A percentile compares a stretch with the other conserved stretches of the same genome.
These are phyloP conservation scores for Poecilus cupreus DNA, from an alignment of 2,888 invertebrate genomes.

Conservation along the genomic window DNA sequence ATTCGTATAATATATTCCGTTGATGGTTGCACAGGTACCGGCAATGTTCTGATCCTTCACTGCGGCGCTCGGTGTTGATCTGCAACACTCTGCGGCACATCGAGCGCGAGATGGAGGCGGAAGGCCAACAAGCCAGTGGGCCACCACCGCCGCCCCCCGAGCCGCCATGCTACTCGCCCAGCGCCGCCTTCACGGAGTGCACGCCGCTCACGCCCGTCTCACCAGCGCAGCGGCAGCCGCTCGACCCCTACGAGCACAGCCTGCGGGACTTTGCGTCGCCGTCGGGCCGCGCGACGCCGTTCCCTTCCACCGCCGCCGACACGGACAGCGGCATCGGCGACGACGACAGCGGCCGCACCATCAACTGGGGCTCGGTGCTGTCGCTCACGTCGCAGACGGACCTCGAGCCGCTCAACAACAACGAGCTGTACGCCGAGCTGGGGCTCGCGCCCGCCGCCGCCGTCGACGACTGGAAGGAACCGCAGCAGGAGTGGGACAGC, in stretches of 20 bases:
- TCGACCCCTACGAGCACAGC: slow-evolving; percentile 70
- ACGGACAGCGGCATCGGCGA: slow-evolving; percentile 87
- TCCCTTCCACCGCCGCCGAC: slow-evolving; percentile 77
- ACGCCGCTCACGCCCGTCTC: slow-evolving; percentile 67
- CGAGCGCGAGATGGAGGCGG: slow-evolving; percentile 90
- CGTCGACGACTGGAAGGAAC: slow-evolving; percentile 77
- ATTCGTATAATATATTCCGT: too few species aligned
- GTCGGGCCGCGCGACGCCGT: slow-evolving; percentile 83
- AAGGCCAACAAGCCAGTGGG: slow-evolving; percentile 72
- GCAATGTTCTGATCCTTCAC: slow-evolving; percentile 91
- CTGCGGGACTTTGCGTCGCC: slow-evolving; percentile 72
- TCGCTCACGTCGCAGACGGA: slow-evolving; percentile 91
- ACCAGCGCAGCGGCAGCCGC: slow-evolving; percentile 36
- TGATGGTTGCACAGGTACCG: slow-evolving; percentile 77
- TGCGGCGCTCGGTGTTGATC: slow-evolving; percentile 92
- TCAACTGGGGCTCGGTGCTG: slow-evolving; percentile 94
- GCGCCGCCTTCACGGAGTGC: slow-evolving; percentile 70
- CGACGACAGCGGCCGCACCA: slow-evolving; percentile 84
- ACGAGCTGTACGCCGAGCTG: slow-evolving; percentile 85
- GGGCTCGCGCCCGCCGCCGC: slow-evolving; percentile 76
- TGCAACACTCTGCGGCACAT: slow-evolving; percentile 93
- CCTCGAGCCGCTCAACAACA: slow-evolving; percentile 87
- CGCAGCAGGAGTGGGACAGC: slow-evolving; percentile 75
- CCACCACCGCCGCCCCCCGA: slow-evolving; percentile 73
- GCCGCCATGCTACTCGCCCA: slow-evolving; percentile 70